Evolutionary conservation across 2,113 vertebrate species (phyloP).

Genomic region (Tenrec ecaudatus): DNA sequence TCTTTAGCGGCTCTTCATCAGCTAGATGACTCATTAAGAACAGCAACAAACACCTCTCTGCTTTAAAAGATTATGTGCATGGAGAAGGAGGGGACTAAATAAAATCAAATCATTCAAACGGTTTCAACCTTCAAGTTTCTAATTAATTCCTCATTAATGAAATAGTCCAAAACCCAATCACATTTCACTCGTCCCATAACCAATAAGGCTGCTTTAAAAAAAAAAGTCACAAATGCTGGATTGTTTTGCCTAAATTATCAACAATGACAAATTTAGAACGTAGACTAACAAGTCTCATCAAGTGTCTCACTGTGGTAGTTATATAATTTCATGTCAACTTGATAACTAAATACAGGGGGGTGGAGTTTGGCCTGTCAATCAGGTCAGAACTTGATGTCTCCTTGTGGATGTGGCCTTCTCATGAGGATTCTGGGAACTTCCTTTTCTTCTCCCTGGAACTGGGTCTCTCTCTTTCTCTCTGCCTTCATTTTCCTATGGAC

Average conservation of each 20-base stretch:
- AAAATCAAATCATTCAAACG: constrained; percentile 11
- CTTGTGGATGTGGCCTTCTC: no score
- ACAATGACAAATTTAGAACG: constrained; percentile 20
- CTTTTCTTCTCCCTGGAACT: no score
- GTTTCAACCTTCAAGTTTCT: constrained; percentile 26
- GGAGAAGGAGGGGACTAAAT: not conserved
- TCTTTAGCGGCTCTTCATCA: constrained; percentile 8
- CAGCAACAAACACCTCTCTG: not conserved
- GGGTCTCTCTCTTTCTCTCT: no score
- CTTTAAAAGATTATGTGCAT: not conserved
- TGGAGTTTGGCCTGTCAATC: no score
- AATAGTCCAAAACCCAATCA: constrained; percentile 51
- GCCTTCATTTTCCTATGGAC: no score
- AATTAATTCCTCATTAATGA: constrained; percentile 44
- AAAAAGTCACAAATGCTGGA: constrained; percentile 25
- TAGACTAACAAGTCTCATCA: no score
- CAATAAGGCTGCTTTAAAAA: constrained; percentile 40
- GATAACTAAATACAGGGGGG: no score
- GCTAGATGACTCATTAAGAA: not conserved
- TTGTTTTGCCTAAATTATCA: not conserved
- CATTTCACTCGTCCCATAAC: constrained; percentile 28
- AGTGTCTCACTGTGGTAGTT: no score
- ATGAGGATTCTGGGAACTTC: no score
- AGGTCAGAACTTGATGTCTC: no score
- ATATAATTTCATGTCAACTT: no score